phyloP scores from a whole-genome alignment of 2,113 vertebrate species.

The Pantherophis guttatus region DNA sequence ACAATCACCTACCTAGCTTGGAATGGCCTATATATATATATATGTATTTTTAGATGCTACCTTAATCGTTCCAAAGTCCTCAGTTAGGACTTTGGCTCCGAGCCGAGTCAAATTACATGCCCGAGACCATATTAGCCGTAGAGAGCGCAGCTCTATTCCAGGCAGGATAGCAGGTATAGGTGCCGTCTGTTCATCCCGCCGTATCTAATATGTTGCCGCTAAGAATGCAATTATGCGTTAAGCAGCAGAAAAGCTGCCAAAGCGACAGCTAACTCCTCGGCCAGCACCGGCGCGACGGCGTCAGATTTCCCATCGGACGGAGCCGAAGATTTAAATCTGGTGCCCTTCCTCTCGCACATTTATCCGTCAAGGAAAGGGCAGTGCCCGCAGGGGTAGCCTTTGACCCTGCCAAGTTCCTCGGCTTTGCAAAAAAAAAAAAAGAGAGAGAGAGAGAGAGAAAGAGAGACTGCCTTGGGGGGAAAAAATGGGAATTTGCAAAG shows the following conservation, averaged over 20 bases:
- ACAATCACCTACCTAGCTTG: no score
- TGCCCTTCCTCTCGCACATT: no score
- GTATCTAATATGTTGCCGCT: background rate
- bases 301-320: background rate
- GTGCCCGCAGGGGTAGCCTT: background rate
- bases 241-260: slow-evolving; percentile 1
- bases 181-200: background rate
- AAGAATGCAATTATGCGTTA: slow-evolving; percentile 14
- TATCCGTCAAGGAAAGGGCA: background rate
- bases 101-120: background rate
- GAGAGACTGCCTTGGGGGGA: background rate
- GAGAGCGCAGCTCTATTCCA: background rate
- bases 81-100: background rate
- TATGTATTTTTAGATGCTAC: no score
- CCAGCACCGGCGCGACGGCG: background rate
- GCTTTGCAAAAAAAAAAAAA: background rate
- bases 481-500: background rate
- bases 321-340: background rate
- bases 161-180: slow-evolving; percentile 1
- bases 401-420: background rate
- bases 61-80: background rate
- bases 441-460: no score
- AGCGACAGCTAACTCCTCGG: background rate
- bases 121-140: background rate
- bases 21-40: no score